These are phyloP conservation scores for Venusia cambrica DNA, from an alignment of 2,888 invertebrate species.

Conservation along the genomic window DNA sequence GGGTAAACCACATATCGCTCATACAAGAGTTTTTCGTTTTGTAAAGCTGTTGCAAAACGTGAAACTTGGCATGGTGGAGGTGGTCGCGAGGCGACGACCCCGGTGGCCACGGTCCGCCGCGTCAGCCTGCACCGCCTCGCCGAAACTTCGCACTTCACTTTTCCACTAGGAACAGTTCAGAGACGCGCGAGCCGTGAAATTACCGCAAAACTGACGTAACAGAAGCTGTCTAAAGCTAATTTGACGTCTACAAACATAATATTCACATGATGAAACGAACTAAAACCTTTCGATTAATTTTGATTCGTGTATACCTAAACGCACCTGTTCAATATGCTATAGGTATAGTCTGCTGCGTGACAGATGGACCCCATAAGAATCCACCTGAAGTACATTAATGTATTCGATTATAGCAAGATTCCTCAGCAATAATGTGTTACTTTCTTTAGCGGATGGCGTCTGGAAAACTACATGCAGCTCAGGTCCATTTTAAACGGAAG, in stretches of 20 bases:
- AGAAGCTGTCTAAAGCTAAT: constrained; percentile 37
- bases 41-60: constrained; percentile 15
- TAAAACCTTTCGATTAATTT: constrained; percentile 1
- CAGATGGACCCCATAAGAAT: no score
- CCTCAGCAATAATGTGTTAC: constrained; percentile 11
- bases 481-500: constrained; percentile 28
- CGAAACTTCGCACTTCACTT: constrained; percentile 79
- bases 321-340: no score
- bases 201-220: constrained; percentile 71
- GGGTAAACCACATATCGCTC: not conserved
- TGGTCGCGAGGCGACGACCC: constrained; percentile 62
- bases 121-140: constrained; percentile 62
- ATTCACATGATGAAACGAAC: not conserved
- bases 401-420: no score
- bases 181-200: constrained; percentile 72
- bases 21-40: constrained; percentile 7
- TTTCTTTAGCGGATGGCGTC: constrained; percentile 20
- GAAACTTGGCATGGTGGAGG: constrained; percentile 18
- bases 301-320: not conserved
- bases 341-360: no score
- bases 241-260: constrained; percentile 20
- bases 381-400: no score
- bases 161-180: constrained; percentile 70
- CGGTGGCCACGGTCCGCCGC: constrained; percentile 64
- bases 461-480: constrained; percentile 21